Conservation (phyloP, 2,888 invertebrate genomes). For the Tipula helvola region DNA sequence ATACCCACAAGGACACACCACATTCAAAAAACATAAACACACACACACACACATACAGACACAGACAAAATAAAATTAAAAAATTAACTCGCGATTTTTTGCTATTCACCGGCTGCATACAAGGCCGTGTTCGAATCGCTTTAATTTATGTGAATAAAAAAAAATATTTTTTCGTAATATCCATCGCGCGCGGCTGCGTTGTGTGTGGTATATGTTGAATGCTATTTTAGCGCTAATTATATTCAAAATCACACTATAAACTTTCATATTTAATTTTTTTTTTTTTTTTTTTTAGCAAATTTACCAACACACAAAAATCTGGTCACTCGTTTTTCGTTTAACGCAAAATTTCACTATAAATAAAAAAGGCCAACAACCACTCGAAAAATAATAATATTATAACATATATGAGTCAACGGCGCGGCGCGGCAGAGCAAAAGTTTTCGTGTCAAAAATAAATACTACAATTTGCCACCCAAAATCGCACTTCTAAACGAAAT, state of each 20-base stretch:
- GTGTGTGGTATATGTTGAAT: neutral
- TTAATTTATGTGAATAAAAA: neutral
- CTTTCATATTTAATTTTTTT: neutral
- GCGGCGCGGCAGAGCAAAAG: too few relatives aligned
- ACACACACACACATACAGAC: neutral
- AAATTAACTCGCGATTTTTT: neutral
- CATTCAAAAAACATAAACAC: neutral
- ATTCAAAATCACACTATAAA: neutral
- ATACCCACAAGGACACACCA: neutral
- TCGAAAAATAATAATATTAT: neutral
- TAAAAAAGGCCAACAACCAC: neutral
- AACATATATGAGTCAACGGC: neutral
- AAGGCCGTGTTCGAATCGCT: neutral
- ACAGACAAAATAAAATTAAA: neutral
- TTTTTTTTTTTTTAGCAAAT: neutral
- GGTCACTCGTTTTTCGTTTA: neutral
- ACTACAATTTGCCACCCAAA: neutral
- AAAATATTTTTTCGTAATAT: neutral
- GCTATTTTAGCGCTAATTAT: too few relatives aligned
- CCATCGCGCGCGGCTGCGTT: neutral
- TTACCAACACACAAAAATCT: neutral
- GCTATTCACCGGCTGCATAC: neutral
- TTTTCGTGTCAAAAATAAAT: neutral
- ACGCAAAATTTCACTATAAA: neutral
- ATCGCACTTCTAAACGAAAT: neutral